Evolutionary conservation across 2,888 invertebrate species (phyloP).

Genomic region (Limnephilus rhombicus): DNA sequence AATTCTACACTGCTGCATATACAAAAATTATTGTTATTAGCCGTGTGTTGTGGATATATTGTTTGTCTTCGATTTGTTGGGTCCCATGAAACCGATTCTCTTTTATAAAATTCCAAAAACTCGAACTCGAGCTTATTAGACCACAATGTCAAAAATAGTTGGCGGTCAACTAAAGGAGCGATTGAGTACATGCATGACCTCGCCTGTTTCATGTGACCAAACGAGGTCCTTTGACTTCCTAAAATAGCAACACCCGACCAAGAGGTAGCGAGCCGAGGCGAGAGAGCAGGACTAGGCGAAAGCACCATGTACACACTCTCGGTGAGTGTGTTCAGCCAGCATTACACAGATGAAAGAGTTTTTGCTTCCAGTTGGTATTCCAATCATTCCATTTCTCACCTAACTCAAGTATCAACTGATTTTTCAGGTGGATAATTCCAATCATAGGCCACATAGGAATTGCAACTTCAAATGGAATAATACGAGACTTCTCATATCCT

Average conservation of each 20-base stretch:
- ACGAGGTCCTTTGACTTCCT: background rate
- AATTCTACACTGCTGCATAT: too few relatives aligned
- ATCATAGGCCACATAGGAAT: conserved; percentile 53
- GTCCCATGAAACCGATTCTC: too few relatives aligned
- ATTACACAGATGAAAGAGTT: background rate
- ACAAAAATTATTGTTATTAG: too few relatives aligned
- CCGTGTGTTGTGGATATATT: too few relatives aligned
- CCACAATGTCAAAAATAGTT: background rate
- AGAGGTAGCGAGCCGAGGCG: background rate
- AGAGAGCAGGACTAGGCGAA: background rate
- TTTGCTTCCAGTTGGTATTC: background rate
- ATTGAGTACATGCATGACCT: background rate
- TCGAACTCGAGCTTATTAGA: too few relatives aligned
- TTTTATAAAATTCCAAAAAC: too few relatives aligned
- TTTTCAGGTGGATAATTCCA: conserved; percentile 54
- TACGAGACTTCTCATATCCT: conserved; percentile 50
- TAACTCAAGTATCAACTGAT: background rate
- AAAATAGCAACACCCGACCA: background rate
- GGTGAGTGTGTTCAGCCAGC: background rate
- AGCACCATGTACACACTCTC: background rate
- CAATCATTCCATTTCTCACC: background rate
- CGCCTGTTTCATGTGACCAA: background rate
- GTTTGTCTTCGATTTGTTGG: too few relatives aligned
- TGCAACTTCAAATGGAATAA: conserved; percentile 49
- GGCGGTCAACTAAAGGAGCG: background rate